Base-by-base conservation (phyloP, 1,140 invertebrate genomes). In the Hirudo medicinalis region DNA sequence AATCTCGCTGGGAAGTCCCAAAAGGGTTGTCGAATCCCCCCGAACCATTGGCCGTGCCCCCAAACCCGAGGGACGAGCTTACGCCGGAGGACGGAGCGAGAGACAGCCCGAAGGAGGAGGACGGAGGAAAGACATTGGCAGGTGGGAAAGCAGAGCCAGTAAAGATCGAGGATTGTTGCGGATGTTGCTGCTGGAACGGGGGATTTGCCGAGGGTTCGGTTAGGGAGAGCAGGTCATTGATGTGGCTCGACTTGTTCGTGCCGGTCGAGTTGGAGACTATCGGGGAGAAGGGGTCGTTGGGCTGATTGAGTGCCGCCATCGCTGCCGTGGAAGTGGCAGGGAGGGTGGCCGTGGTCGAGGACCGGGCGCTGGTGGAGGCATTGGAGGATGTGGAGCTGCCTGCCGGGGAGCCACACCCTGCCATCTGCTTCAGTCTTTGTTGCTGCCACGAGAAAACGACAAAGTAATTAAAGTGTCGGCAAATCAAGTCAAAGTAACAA, bases 401-500 rank as follows among this genome's bases (percentile, higher is more conserved):
- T 19, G 43, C 68, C 2, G 68, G 68, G 49, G 68, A 69, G 8
- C 66, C 36, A 8, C 66, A 27, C 19, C 43, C 32, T 49, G 68
- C 43, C 68, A 69, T 69, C 49, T 69, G 68, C 68, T 69, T 69
- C 68, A 69, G 20, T 43, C 68, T 69, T 36, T 69, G 68, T 69
- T 69, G 68, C 68, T 69, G 20, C 17, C 5, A 22, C 3, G 67
- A 60, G n/a, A 15, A 60, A 15, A 15, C 4, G 15, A 29, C n/a
- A 15, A 60, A 29, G 15, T 15, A 22, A 60, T 22, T 6, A 29
- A 60, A 60, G 15, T 60, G 66, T 6, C 27, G 66, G 27, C n/a
- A n/a, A n/a, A 2, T 20, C 66, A 20, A 11, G 66, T 11, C 40
- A 40, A 40, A 40, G 11, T n/a, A 40, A 4, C 40, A 40, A 11